Percentiles rank a stretch among this genome's conserved stretches.
Conservation (phyloP, 1,140 invertebrate species). For the Caenorhabditis briggsae region DNA sequence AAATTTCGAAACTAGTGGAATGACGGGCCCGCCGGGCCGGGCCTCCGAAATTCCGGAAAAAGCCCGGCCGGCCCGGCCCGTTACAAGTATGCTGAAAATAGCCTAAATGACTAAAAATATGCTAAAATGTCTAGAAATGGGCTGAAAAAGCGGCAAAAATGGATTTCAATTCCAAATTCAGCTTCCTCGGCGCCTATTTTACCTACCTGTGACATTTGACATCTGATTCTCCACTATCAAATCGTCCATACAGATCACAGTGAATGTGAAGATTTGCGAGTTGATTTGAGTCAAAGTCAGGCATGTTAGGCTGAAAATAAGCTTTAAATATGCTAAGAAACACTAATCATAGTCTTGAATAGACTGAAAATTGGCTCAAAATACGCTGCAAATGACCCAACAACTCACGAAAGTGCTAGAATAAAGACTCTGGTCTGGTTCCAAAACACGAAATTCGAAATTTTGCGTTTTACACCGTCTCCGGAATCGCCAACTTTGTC, state of each 20-base stretch:
- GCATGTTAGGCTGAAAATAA: slow-evolving; percentile 53
- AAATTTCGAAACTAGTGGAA: no score
- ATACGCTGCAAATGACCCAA: not conserved
- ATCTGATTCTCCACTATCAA: slow-evolving; percentile 36
- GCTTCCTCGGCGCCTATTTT: not conserved
- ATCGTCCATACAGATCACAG: slow-evolving; percentile 67
- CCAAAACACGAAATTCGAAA: slow-evolving; percentile 40
- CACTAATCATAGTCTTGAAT: no score
- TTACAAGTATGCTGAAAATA: no score
- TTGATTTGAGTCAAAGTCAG: slow-evolving; percentile 55
- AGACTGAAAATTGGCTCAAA: not conserved
- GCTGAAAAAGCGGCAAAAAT: no score
- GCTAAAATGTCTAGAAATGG: no score
- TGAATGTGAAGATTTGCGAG: slow-evolving; percentile 64
- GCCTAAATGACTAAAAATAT: no score
- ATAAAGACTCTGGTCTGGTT: slow-evolving; percentile 30
- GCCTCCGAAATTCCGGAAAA: no score
- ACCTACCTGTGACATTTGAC: slow-evolving; percentile 3
- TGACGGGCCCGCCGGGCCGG: no score
- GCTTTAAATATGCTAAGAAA: not conserved
- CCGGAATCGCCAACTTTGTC: slow-evolving; percentile 1
- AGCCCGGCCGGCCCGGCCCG: no score
- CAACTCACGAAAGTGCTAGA: slow-evolving; percentile 10
- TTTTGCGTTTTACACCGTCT: not conserved
- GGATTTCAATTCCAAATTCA: no score